A percentile compares a stretch with the other conserved stretches of the same genome.
Evolutionary conservation across 2,113 vertebrate genomes (phyloP).

Genomic region (Ictalurus punctatus): DNA sequence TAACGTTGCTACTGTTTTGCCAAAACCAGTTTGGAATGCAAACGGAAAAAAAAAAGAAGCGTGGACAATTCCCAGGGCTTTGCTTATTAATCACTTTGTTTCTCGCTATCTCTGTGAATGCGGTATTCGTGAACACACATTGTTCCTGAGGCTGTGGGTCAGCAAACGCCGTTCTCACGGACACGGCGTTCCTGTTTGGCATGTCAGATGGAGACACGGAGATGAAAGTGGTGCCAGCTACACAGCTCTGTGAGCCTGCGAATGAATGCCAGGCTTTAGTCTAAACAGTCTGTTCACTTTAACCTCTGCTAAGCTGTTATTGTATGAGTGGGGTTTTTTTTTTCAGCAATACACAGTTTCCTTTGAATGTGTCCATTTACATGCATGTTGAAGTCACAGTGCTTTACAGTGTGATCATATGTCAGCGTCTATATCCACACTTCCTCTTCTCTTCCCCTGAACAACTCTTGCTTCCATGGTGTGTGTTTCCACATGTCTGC

Average conservation of each 20-base stretch:
- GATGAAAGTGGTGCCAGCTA: slow-evolving; percentile 3
- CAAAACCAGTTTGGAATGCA: not conserved
- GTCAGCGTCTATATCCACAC: not conserved
- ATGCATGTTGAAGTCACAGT: not conserved
- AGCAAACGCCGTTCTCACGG: slow-evolving; percentile 38
- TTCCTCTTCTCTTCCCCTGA: not conserved
- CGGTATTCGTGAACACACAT: slow-evolving; percentile 11
- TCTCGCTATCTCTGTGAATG: not conserved
- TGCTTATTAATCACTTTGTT: slow-evolving; percentile 24
- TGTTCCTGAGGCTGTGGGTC: slow-evolving; percentile 28
- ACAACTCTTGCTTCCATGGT: not conserved
- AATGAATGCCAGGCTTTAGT: slow-evolving; percentile 19
- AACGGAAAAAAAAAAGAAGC: not conserved
- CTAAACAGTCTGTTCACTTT: not conserved
- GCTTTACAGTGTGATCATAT: not conserved
- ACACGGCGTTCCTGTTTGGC: slow-evolving; percentile 28
- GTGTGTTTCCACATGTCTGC: not conserved
- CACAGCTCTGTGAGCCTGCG: not conserved
- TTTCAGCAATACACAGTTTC: not conserved
- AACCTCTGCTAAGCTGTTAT: not conserved
- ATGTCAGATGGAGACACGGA: slow-evolving; percentile 28
- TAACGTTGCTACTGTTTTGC: not conserved
- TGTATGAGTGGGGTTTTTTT: not conserved
- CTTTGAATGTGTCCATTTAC: not conserved
- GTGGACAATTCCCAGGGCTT: slow-evolving; percentile 21